phyloP scores from a whole-genome alignment of 2,888 invertebrate species.

The Empis livida region DNA sequence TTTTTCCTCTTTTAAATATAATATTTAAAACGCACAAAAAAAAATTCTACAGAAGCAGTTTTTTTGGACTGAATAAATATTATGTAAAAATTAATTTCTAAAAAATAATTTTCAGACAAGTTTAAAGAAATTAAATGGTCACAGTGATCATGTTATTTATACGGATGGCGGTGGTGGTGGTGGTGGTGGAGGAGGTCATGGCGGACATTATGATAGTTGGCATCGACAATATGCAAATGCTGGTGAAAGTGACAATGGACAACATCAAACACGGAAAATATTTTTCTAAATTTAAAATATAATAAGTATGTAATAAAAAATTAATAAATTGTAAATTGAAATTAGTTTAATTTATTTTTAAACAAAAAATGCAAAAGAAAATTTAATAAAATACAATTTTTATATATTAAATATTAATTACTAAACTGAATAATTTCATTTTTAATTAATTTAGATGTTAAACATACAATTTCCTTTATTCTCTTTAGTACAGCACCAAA shows the following conservation, averaged over 20 bases:
- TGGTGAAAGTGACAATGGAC: neutral
- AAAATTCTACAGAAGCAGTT: neutral
- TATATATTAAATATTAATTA: too few relatives aligned
- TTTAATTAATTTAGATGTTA: too few relatives aligned
- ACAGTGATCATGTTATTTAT: slow-evolving; percentile 43
- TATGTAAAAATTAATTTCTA: neutral
- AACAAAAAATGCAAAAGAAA: too few relatives aligned
- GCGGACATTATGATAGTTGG: slow-evolving; percentile 33
- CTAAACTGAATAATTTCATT: too few relatives aligned
- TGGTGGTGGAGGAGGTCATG: slow-evolving; percentile 22
- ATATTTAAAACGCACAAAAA: too few relatives aligned
- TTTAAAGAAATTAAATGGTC: slow-evolving; percentile 45
- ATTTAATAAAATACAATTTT: too few relatives aligned
- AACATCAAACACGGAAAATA: neutral
- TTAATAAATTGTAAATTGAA: too few relatives aligned
- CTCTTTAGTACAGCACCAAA: neutral
- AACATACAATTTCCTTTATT: too few relatives aligned
- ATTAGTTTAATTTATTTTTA: too few relatives aligned
- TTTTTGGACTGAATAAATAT: neutral
- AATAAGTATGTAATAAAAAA: neutral
- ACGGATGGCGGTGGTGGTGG: slow-evolving; percentile 29
- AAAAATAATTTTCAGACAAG: slow-evolving; percentile 36
- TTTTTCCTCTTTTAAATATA: too few relatives aligned
- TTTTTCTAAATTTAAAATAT: neutral
- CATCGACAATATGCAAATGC: slow-evolving; percentile 24